These are phyloP conservation scores for Cataglyphis hispanica DNA, from an alignment of 1,140 invertebrate species.

Conservation along the genomic window DNA sequence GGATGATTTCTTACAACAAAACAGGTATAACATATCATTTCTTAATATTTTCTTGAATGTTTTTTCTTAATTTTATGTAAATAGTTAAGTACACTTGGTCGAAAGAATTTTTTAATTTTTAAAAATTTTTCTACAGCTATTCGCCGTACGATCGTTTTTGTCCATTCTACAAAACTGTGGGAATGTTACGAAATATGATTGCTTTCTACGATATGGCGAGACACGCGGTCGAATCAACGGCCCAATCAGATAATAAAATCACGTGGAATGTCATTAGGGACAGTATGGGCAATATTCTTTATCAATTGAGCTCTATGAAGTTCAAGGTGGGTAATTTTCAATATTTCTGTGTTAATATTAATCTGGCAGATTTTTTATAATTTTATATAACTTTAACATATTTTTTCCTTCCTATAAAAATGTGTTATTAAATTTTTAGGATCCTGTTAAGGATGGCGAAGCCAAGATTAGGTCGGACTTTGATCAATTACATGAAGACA, in stretches of 20 bases:
- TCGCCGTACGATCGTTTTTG: slow-evolving; percentile 99
- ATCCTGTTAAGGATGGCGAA: slow-evolving; percentile 99
- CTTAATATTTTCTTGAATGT: background rate
- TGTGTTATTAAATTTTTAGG: slow-evolving; percentile 88
- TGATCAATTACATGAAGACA: slow-evolving; percentile 97
- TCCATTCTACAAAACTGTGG: slow-evolving; percentile 99
- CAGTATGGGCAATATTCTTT: slow-evolving; percentile 98
- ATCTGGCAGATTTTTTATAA: slow-evolving; percentile 2
- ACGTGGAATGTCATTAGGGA: slow-evolving; percentile 99
- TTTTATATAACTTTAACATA: background rate
- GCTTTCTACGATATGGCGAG: slow-evolving; percentile 99
- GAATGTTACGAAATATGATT: slow-evolving; percentile 99
- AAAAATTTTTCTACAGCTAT: slow-evolving; percentile 89
- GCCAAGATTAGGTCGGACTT: slow-evolving; percentile 98
- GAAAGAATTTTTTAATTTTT: slow-evolving; percentile 20
- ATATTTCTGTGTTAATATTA: background rate
- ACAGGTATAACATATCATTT: slow-evolving; percentile 88
- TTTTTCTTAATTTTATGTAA: background rate
- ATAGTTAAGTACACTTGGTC: background rate
- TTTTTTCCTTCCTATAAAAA: background rate
- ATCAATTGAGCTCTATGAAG: slow-evolving; percentile 99
- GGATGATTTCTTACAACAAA: slow-evolving; percentile 99
- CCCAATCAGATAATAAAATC: slow-evolving; percentile 99
- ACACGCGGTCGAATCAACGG: slow-evolving; percentile 98
- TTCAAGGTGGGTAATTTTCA: slow-evolving; percentile 93